A percentile compares a stretch with the other conserved stretches of the same genome.
phyloP scores from a whole-genome alignment of 2,888 invertebrate genomes.

The Dicyrtomina minuta region DNA sequence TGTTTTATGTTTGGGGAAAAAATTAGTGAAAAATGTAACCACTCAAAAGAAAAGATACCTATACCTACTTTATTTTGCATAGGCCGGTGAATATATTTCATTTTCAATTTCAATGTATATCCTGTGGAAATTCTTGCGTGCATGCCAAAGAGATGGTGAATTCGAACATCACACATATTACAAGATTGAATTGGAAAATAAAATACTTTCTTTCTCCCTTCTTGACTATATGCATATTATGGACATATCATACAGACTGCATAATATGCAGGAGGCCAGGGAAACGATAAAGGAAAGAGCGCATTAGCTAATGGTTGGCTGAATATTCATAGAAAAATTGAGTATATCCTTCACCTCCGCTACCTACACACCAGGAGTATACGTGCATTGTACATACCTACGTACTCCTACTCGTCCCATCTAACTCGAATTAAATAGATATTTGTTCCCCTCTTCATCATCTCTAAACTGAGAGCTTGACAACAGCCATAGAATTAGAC shows the following conservation, averaged over 20 bases:
- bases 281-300: background rate
- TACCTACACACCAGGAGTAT: no score
- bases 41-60: conserved; percentile 6
- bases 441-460: background rate
- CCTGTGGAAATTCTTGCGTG: background rate
- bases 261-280: background rate
- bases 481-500: background rate
- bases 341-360: conserved; percentile 13
- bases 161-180: background rate
- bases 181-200: background rate
- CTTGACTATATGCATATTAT: background rate
- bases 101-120: no score
- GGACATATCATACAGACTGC: background rate
- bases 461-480: background rate
- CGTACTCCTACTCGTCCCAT: no score
- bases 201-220: background rate
- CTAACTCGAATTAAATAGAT: no score
- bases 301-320: conserved; percentile 14
- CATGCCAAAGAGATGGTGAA: background rate
- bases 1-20: background rate
- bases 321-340: conserved; percentile 12
- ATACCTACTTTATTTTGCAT: no score
- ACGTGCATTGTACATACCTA: no score
- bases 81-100: no score
- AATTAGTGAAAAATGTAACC: background rate